Evolutionary conservation across 2,888 invertebrate genomes (phyloP), one percentile per base, ranked within the genome.

Genomic region (Ceratothoa steindachneri): DNA sequence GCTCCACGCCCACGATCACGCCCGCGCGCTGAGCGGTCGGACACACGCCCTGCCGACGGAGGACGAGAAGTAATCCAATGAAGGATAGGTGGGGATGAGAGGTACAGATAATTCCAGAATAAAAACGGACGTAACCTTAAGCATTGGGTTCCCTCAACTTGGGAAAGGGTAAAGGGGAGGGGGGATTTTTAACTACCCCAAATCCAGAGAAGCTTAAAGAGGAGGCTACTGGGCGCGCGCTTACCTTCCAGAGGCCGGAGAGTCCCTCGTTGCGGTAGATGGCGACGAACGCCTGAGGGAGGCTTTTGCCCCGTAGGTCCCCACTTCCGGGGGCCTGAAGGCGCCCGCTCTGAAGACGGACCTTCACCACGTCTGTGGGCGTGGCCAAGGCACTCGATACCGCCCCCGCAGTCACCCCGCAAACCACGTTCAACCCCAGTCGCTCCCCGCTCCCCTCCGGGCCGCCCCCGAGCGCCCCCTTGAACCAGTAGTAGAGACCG

Each of bases 331-430:
- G n/a, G n/a, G n/a, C n/a, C n/a, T n/a, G n/a, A n/a, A n/a, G n/a
- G 66, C 87, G 87, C 67, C 85, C 84, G 27, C 92, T 90, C 88
- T 96, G 96, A 93, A 97, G 93, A 77, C 96, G 89, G 80, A 96
- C 96, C 88, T 97, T 97, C 31, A 97, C 88, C 65, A 97, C 95
- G 86, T 97, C 97, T 0, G 96, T 97, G 15, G 96, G 96, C 86
- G 95, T 97, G 70, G 96, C 96, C 82, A 96, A 92, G n/a, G 95
- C 92, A 83, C 93, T 93, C 69, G 95, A 93, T 41, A 95, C 87
- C n/a, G 93, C 92, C 12, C 96, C 94, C 53, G 81, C 79, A 15
- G 80, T 75, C 41, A 81, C 75, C 15, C 74, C 81, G 53, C 79
- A 80, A 53, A 72, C 71, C n/a, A 81, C 73, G 68, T 81, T 81